These are phyloP conservation scores for Zelostemma sp. DNA, from an alignment of 1,140 invertebrate species.

Conservation along the genomic window DNA sequence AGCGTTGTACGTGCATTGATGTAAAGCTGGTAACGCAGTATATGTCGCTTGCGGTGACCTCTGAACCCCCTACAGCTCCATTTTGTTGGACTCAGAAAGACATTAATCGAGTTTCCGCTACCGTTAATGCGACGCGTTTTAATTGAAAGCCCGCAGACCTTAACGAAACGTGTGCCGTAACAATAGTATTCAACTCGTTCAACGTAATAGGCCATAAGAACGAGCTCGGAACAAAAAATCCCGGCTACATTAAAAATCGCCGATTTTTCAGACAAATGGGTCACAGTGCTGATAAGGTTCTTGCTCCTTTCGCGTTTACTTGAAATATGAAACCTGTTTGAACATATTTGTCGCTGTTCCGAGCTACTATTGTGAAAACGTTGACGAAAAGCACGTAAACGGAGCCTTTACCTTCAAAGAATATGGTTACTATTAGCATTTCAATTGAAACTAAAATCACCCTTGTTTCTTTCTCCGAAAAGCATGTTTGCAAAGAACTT, in stretches of 20 bases:
- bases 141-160: conserved; percentile 25
- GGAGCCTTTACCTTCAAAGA: no score
- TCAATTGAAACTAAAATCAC: no score
- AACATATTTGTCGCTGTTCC: no score
- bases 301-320: conserved; percentile 4
- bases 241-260: background rate
- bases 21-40: conserved; percentile 9
- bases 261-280: background rate
- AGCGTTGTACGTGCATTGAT: conserved; percentile 21
- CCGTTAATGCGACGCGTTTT: conserved; percentile 36
- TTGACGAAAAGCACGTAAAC: no score
- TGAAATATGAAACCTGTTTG: no score
- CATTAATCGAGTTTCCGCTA: conserved; percentile 32
- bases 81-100: conserved; percentile 28
- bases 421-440: no score
- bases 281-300: no score
- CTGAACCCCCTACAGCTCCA: conserved; percentile 19
- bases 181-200: conserved; percentile 22
- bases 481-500: no score
- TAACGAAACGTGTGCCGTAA: conserved; percentile 16
- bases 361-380: no score
- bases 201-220: conserved; percentile 8
- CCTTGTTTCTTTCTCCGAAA: no score
- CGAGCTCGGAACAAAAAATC: conserved; percentile 8
- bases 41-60: conserved; percentile 30